Evolutionary conservation across 1,140 invertebrate species (phyloP).

Genomic region (Euwallacea fornicatus): DNA sequence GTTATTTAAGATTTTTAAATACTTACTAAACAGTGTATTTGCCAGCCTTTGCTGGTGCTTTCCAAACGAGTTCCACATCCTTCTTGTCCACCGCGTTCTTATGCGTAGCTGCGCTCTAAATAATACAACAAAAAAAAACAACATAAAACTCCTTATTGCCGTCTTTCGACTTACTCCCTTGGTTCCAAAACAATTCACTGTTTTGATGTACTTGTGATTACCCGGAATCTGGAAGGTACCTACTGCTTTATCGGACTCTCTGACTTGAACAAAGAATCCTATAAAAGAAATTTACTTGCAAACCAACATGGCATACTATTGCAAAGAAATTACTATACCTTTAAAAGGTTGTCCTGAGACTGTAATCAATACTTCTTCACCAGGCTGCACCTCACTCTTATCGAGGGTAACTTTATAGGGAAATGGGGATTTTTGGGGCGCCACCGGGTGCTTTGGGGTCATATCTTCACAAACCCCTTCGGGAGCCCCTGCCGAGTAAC

Average conservation of each 20-base stretch:
- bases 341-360: constrained; percentile 51
- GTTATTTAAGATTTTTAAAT: not conserved
- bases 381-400: constrained; percentile 46
- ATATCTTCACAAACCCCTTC: constrained; percentile 51
- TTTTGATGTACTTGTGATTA: constrained; percentile 47
- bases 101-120: constrained; percentile 54
- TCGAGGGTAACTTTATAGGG: constrained; percentile 52
- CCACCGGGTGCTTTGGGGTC: constrained; percentile 51
- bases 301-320: not conserved
- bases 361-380: constrained; percentile 49
- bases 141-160: not conserved
- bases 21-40: constrained; percentile 51
- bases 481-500: constrained; percentile 51
- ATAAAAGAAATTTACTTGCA: constrained; percentile 10
- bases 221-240: constrained; percentile 50
- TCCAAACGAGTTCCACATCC: constrained; percentile 50
- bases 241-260: constrained; percentile 49
- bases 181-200: constrained; percentile 47
- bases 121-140: constrained; percentile 9
- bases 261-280: constrained; percentile 53
- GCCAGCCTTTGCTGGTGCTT: constrained; percentile 47
- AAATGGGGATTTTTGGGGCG: constrained; percentile 44
- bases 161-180: constrained; percentile 40
- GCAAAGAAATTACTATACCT: constrained; percentile 30
- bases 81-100: constrained; percentile 49